Base-by-base conservation (phyloP, 2,888 invertebrate genomes). In the Brenthis hecate region DNA sequence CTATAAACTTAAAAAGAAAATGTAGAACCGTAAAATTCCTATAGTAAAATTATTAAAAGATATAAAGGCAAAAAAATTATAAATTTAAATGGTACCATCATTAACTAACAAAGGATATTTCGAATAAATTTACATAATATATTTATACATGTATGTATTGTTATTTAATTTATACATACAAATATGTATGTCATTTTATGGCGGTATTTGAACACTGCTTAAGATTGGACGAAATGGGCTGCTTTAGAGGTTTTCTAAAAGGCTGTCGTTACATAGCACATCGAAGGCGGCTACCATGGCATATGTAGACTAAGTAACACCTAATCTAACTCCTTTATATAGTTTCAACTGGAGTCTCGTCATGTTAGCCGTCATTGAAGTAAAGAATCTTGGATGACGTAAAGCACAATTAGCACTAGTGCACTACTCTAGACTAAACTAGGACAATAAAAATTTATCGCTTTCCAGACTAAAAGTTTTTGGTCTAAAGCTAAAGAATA, bases 351-450 rank as follows among this genome's bases (percentile, higher is more conserved):
- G n/a, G 5, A 13, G 1, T 32, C 6, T 16, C 1, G 36, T 53
- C 50, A 51, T 62, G 65, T 56, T 54, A 36, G 51, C 61, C 62
- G 36, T 54, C 55, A 55, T 68, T 62, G 58, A 51, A 13, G 13
- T 32, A 57, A 68, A 23, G 64, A 60, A 69, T 58, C 66, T 71
- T 72, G 54, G 64, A 74, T 50, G 62, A 77, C 68, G 75, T 77
- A 74, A 75, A 80, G 78, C 81, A 84, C 81, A 84, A 81, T 79
- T 82, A 80, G 81, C 79, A 80, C 81, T 84, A 84, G 81, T 84
- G 84, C 86, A 85, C 83, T 84, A 88, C 82, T 85, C 85, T 90
- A 90, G 91, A 91, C 90, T 91, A 81, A 87, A 89, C 87, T 91
- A 88, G 86, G 92, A 92, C 92, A 92, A 92, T 92, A 92, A 82